Evolutionary conservation across 2,797 vertebrate species (phyloP), one percentile per base, ranked within the genome.

Genomic region (Danio kyathit): DNA sequence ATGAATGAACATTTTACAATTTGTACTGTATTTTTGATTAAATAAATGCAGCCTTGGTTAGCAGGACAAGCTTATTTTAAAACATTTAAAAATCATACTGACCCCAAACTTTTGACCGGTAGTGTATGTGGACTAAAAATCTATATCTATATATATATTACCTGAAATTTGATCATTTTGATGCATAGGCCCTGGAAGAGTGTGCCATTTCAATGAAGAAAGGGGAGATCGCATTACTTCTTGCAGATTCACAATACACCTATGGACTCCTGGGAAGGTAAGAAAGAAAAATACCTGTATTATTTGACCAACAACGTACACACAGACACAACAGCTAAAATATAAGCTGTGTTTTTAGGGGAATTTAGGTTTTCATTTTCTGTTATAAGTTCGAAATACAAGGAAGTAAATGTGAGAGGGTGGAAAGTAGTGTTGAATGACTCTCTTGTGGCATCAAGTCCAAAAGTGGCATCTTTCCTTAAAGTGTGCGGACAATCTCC

Each of bases 251-350:
- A 38, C 92, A 90, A 74, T 96, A 94, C 79, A 90, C 91, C 48
- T 97, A 95, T 10, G 94, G 94, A 83, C 92, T 83, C 84, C 88
- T 90, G 54, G 96, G 95, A 93, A 96, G 96, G 96, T 96, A 94
- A 73, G 16, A 38, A 16, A 11, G 19, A 65, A 40, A 44, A 14
- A 13, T 48, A 17, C 6, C 11, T 38, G 10, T 6, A 40, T 14
- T 19, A 51, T 16, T 21, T 10, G 7, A 3, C 40, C 8, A 11
- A 66, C 41, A 65, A 46, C 3, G 29, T 54, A 16, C 6, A 38
- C 17, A 16, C 29, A 38, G 19, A 14, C 54, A 16, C 0, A 19
- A 19, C 11, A 10, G 6, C 19, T 59, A 16, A 14, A 57, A 67
- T 44, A 11, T 14, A 59, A 40, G 4, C 43, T 12, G 16, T 1